Base-by-base conservation (phyloP, 2,888 invertebrate genomes). In the Adelognathus sp. region DNA sequence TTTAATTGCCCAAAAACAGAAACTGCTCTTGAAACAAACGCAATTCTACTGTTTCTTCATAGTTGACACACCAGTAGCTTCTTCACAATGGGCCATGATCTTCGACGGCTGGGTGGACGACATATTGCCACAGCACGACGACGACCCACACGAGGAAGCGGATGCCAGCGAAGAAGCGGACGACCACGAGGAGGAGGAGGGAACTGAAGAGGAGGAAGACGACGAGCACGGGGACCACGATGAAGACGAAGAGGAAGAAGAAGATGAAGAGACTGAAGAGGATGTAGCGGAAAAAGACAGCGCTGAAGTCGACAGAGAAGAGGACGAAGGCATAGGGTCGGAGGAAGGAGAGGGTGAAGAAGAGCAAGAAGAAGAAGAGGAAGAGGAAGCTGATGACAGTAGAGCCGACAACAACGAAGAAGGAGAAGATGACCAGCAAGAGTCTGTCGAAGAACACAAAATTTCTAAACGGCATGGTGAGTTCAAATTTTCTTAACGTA, bases 81-180 rank as follows among this genome's bases (percentile, higher is more conserved):
- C 96, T 87, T 95, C 96, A 21, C 93, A 94, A 44, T 96, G 95
- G 92, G 95, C 96, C 9, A 94, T 94, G 84, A 93, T 96, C 66
- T 94, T 96, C 80, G 95, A 96, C 85, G 96, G 96, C 39, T 97
- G 96, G 96, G 93, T 96, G 9, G 95, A 96, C 88, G 94, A 95
- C 81, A 90, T 92, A 60, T 90, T 92, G 21, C 91, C 92, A 11
- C 84, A 84, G 63, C 90, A 91, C 50, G 91, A 90, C 11, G 86
- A 85, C 0, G 86, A 86, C 61, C 27, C 71, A 7, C 78, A 79
- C 18, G 88, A 90, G 36, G 89, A 88, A 56, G 88, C 89, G 36
- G 88, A 88, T 63, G 90, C 90, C 31, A 90, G 89, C 1, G 90
- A 90, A 16, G 91, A 90, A 58, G 89, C 89, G 33, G 89, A 89